phyloP scores from a whole-genome alignment of 2,113 vertebrate species.

The Pluvialis apricaria region DNA sequence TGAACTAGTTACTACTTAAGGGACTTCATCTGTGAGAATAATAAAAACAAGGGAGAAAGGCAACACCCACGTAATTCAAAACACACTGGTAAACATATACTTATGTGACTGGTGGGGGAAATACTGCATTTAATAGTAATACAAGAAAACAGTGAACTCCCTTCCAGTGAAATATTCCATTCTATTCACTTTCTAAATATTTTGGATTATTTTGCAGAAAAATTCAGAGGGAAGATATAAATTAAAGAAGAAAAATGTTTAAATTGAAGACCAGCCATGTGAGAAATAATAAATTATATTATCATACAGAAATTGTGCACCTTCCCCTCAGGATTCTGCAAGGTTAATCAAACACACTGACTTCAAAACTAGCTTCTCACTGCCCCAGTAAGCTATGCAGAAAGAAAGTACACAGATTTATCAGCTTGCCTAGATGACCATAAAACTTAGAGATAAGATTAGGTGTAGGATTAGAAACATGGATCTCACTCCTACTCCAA shows the following conservation, averaged over 20 bases:
- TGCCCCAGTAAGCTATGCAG: not conserved
- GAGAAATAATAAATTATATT: not conserved
- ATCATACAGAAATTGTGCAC: not conserved
- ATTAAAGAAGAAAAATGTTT: not conserved
- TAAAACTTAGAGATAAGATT: conserved; percentile 4
- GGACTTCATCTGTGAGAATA: not conserved
- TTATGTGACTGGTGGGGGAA: not conserved
- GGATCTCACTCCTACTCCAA: not conserved
- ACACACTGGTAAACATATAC: not conserved
- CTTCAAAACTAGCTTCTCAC: not conserved
- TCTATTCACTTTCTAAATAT: not conserved
- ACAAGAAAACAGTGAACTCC: not conserved
- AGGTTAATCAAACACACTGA: not conserved
- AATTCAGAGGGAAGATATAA: not conserved
- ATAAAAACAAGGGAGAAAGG: not conserved
- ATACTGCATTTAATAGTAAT: not conserved
- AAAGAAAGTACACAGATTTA: conserved; percentile 8
- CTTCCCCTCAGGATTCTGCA: not conserved
- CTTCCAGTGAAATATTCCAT: not conserved
- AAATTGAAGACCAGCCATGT: not conserved
- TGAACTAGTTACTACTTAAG: not conserved
- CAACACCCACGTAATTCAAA: not conserved
- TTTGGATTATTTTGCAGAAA: not conserved
- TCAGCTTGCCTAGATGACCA: not conserved
- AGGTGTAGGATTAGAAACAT: not conserved